Evolutionary conservation across 2,113 vertebrate species (phyloP), one percentile per base, ranked within the genome.

Genomic region (Eleginops maclovinus): DNA sequence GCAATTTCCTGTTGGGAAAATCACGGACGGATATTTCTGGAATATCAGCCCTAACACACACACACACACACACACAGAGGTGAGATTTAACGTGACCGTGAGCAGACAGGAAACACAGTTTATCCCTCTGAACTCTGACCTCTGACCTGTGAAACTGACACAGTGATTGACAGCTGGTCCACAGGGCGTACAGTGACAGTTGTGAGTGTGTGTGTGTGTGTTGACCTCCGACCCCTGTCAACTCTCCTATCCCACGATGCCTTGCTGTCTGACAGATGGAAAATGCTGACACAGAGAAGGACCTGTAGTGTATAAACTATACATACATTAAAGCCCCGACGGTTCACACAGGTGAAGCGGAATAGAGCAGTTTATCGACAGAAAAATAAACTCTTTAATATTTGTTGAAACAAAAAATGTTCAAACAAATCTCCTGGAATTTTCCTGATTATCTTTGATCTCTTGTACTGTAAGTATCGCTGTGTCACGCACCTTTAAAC

Each of bases 141-240:
- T n/a, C n/a, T 9, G 70, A 65, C 60, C 71, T n/a, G 15, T 9
- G 70, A 28, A 40, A 4, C 15, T 60, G 50, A 55, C 54, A 53
- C n/a, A 7, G 17, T 60, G 73, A 64, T 16, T 72, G 80, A 58
- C 75, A 77, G 69, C 15, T 49, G 67, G 63, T 60, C 66, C 47
- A 40, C 66, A 26, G 72, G 67, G 72, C 43, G 53, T 14, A 19
- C 46, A 41, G 31, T 64, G 60, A 64, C 50, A 21, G 58, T 43
- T 28, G 16, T 22, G n/a, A n/a, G 51, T 61, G 9, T 50, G 60
- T 60, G 28, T 40, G 46, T 51, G 69, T 51, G 54, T 55, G 62
- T 28, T 58, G 76, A 71, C 53, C 65, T 53, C 41, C 71, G 60
- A 65, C 46, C 54, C 43, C 50, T 68, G 73, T 82, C 73, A 74